Percentiles rank a stretch among this genome's conserved stretches.
Evolutionary conservation across 1,140 invertebrate genomes (phyloP).

Genomic region (Macrotrachela quadricornifera): DNA sequence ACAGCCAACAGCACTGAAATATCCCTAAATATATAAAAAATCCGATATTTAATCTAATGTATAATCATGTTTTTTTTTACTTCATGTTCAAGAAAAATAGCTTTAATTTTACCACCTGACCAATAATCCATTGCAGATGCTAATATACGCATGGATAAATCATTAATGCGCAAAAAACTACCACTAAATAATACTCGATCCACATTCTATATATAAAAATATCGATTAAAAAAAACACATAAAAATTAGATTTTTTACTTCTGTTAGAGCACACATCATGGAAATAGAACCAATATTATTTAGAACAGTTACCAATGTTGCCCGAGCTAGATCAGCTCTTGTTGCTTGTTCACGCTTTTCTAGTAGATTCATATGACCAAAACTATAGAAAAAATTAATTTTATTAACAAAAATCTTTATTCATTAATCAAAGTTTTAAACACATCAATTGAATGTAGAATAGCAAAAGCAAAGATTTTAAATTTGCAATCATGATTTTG

Average conservation of each 20-base stretch:
- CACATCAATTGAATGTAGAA: too few species aligned
- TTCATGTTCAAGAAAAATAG: conserved; percentile 83
- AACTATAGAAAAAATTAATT: conserved; percentile 36
- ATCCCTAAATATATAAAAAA: neutral
- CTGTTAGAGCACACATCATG: conserved; percentile 76
- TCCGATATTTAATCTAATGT: neutral
- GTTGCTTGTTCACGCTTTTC: conserved; percentile 56
- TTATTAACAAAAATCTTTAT: neutral
- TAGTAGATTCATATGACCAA: conserved; percentile 81
- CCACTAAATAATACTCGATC: conserved; percentile 74
- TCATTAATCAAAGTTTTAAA: too few species aligned
- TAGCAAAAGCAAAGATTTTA: too few species aligned
- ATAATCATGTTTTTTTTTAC: conserved; percentile 31
- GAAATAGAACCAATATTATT: conserved; percentile 98
- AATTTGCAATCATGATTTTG: too few species aligned
- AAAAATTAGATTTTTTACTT: conserved; percentile 36
- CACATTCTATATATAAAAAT: conserved; percentile 34
- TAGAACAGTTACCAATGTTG: conserved; percentile 85
- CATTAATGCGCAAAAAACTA: conserved; percentile 88
- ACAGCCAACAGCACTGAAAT: conserved; percentile 8
- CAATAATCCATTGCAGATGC: conserved; percentile 96
- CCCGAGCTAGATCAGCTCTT: conserved; percentile 69
- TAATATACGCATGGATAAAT: conserved; percentile 83
- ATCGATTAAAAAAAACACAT: too few species aligned
- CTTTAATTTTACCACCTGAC: conserved; percentile 82